Evolutionary conservation across 2,888 invertebrate species (phyloP), one percentile per base, ranked within the genome.

Genomic region (Actias luna): DNA sequence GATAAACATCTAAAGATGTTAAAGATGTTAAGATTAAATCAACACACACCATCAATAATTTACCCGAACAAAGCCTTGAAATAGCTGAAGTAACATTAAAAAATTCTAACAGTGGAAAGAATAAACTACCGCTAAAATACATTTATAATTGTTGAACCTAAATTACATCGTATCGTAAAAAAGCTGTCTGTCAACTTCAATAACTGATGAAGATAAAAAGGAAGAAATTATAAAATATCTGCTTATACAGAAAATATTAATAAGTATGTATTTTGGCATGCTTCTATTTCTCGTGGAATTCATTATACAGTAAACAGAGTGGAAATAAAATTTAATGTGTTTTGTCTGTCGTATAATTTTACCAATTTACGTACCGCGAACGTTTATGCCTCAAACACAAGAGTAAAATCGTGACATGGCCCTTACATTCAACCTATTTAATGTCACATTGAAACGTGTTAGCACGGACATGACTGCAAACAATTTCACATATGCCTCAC

Each of bases 401-500:
- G 75, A 71, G 70, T 71, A 71, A 75, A 74, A 74, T 63, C 60
- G 70, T 64, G 69, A 70, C 72, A 76, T 71, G 69, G 64, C 66
- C 68, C 67, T 75, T 69, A 72, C 72, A 68, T 66, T 67, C 68
- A 70, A 70, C 69, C 75, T 79, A 77, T 83, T 83, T 79, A 74
- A 79, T 74, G 77, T 71, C 71, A 69, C 72, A 75, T 65, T 64
- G 65, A 68, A 67, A 79, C 78, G 80, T 82, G 80, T 73, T 78
- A 75, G 76, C 79, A 80, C 83, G 82, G 82, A 80, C 72, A 74
- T 71, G 70, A 79, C 76, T 74, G 77, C 80, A 85, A 85, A 87
- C 81, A 84, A 84, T 85, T 85, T 82, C 84, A 80, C 85, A 79
- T 82, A 78, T 77, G 71, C 75, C 76, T 76, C 73, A 71, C 78